These are phyloP conservation scores for Trinorchestia longiramus DNA, from an alignment of 1,140 invertebrate species.

Conservation along the genomic window DNA sequence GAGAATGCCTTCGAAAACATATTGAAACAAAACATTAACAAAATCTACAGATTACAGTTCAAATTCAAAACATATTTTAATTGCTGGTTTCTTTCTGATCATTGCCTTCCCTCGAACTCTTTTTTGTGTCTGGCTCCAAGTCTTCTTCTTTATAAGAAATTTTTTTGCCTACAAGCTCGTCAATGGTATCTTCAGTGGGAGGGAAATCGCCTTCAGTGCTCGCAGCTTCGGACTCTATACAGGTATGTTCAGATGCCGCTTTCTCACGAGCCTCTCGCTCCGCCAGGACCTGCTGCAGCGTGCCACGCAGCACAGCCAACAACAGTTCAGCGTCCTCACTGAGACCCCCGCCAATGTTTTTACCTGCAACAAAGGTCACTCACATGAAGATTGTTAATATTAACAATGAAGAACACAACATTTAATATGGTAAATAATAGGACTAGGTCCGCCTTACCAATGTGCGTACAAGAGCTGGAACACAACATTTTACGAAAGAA, in stretches of 20 bases:
- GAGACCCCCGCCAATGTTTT: not conserved
- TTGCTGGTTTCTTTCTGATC: conserved; percentile 39
- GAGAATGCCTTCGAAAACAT: not conserved
- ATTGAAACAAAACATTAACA: not conserved
- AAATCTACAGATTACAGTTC: not conserved
- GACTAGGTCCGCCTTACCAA: not conserved
- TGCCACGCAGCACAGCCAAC: not conserved
- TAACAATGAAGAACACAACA: not conserved
- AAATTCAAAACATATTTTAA: not conserved
- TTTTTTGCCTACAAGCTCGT: conserved; percentile 6
- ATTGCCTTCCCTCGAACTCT: not conserved
- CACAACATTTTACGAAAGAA: not conserved
- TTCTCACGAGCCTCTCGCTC: not conserved
- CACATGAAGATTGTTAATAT: not conserved
- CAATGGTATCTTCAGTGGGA: conserved; percentile 19
- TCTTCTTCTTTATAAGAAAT: conserved; percentile 25
- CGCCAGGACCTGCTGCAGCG: conserved; percentile 4
- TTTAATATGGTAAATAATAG: not conserved
- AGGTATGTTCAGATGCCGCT: not conserved
- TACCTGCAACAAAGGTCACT: conserved; percentile 15
- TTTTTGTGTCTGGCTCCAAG: conserved; percentile 37
- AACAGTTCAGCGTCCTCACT: not conserved
- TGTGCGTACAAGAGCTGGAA: not conserved
- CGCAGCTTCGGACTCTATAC: not conserved
- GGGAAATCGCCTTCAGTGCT: not conserved